These are phyloP conservation scores for Perdix hodgsoniae DNA, from an alignment of 2,797 vertebrate genomes.

Conservation along the genomic window DNA sequence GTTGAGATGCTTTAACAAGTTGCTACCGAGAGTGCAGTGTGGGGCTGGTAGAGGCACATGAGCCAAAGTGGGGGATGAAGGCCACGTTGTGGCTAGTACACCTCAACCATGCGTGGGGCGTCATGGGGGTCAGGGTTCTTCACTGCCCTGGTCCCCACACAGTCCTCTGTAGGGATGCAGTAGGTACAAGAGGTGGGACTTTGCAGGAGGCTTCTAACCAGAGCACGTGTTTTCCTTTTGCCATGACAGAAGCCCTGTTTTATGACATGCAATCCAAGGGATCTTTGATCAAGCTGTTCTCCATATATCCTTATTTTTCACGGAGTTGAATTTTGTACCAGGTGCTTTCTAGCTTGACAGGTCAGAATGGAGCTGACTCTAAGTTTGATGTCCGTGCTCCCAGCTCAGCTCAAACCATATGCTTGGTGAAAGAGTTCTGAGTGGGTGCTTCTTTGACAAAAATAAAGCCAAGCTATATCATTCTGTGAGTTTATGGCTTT, in stretches of 20 bases:
- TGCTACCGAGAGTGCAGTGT: not conserved
- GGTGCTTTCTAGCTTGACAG: not conserved
- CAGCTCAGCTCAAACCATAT: not conserved
- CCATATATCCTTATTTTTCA: not conserved
- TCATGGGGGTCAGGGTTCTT: accelerated
- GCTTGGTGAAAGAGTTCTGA: not conserved
- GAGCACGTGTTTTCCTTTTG: accelerated
- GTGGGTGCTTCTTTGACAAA: not conserved
- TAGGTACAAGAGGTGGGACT: not conserved
- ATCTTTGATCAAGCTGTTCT: not conserved
- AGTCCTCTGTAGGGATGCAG: not conserved
- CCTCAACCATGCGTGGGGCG: not conserved
- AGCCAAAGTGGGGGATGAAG: not conserved
- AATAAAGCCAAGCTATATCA: not conserved
- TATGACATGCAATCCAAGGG: not conserved
- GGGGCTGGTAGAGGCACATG: not conserved
- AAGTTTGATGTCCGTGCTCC: not conserved
- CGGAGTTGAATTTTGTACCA: not conserved
- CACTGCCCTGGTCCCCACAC: accelerated
- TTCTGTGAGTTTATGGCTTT: constrained; percentile 2
- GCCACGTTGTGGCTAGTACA: not conserved
- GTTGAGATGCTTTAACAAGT: not conserved
- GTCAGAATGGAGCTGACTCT: not conserved
- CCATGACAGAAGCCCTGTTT: not conserved
- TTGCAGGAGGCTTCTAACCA: not conserved